Percentiles rank a stretch among this genome's conserved stretches.
Evolutionary conservation across 2,888 invertebrate genomes (phyloP).

Genomic region (Synergus japonicus): DNA sequence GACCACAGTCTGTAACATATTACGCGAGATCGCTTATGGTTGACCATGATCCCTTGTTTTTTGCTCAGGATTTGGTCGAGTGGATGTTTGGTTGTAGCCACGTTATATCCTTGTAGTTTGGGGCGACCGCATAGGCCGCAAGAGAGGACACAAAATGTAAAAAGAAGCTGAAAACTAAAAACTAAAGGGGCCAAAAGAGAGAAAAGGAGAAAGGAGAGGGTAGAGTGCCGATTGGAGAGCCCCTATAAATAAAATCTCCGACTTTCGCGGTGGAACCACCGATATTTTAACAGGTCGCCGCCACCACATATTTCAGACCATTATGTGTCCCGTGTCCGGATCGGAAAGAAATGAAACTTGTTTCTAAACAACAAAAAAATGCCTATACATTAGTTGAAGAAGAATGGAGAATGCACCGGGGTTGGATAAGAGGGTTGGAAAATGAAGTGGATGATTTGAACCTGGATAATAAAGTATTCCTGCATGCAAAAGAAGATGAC

Average conservation of each 20-base stretch:
- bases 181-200: constrained; percentile 14
- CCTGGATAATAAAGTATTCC: no score
- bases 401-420: not conserved
- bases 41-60: not conserved
- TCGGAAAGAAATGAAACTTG: constrained; percentile 6
- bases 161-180: not conserved
- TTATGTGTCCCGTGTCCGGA: not conserved
- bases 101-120: constrained; percentile 25
- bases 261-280: constrained; percentile 59
- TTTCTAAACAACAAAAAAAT: not conserved
- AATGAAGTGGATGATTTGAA: not conserved
- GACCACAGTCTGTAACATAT: constrained; percentile 68
- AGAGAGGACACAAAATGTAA: constrained; percentile 28
- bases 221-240: constrained; percentile 30
- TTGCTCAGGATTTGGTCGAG: not conserved
- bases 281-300: constrained; percentile 58
- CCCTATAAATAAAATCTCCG: constrained; percentile 67
- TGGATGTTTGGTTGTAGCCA: constrained; percentile 24
- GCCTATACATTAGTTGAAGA: not conserved
- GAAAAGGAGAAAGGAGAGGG: constrained; percentile 16
- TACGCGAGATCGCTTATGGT: constrained; percentile 63
- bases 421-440: not conserved
- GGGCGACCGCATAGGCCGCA: constrained; percentile 32
- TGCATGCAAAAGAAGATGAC: not conserved
- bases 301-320: constrained; percentile 31